Percentiles rank a stretch among this genome's conserved stretches.
Evolutionary conservation across 2,113 vertebrate species (phyloP).

Genomic region (Mesoclemmys tuberculata): DNA sequence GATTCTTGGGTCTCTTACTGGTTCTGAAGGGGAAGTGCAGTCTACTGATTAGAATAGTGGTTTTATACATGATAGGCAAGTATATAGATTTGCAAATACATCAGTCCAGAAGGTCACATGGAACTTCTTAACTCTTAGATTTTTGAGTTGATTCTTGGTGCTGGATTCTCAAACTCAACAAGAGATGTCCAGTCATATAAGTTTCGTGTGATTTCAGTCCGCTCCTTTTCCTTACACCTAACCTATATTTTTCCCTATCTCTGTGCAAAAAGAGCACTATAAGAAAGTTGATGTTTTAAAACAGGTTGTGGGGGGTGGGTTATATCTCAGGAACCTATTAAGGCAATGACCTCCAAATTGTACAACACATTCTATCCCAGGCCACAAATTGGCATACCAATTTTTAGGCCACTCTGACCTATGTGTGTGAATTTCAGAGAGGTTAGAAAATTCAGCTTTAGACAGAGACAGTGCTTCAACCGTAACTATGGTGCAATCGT

Average conservation of each 20-base stretch:
- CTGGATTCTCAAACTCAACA: background rate
- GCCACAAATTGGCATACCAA: background rate
- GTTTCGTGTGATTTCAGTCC: too few relatives aligned
- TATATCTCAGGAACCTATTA: background rate
- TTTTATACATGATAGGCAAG: background rate
- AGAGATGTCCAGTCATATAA: background rate
- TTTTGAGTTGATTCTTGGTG: background rate
- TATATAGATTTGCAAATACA: too few relatives aligned
- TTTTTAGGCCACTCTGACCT: background rate
- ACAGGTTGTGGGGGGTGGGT: background rate
- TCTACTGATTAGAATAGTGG: background rate
- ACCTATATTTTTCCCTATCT: background rate
- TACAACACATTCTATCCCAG: background rate
- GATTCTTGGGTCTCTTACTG: background rate
- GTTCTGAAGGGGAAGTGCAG: background rate
- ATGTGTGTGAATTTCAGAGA: background rate
- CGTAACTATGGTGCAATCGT: rapidly evolving
- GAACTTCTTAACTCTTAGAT: too few relatives aligned
- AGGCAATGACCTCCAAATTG: background rate
- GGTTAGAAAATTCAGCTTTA: background rate
- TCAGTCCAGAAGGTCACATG: too few relatives aligned
- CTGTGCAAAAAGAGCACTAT: background rate
- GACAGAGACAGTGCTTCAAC: background rate
- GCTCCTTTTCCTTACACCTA: background rate
- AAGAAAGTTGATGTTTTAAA: background rate